phyloP scores from a whole-genome alignment of 2,113 vertebrate species.

The Ochotona princeps region DNA sequence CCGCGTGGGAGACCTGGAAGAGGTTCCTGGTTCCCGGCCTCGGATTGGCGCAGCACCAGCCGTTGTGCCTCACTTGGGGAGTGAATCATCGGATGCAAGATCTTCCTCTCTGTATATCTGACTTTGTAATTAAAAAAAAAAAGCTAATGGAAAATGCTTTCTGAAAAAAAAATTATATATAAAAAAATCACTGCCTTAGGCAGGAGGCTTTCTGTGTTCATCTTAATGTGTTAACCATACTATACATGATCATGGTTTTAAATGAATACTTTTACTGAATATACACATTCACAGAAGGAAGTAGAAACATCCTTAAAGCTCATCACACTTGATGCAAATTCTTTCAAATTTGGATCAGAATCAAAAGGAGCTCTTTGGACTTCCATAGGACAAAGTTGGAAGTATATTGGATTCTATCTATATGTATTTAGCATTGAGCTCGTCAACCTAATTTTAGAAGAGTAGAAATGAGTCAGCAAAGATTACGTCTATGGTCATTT shows the following conservation, averaged over 20 bases:
- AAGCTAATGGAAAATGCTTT: no score
- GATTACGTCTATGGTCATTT: conserved; percentile 26
- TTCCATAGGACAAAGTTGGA: conserved; percentile 11
- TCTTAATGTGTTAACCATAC: conserved; percentile 17
- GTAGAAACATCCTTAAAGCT: no score
- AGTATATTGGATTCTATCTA: conserved; percentile 23
- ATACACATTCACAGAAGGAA: not conserved
- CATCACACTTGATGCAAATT: not conserved
- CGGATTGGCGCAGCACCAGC: no score
- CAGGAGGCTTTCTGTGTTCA: not conserved
- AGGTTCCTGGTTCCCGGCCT: no score
- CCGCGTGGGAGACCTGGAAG: no score
- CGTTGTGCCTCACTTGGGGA: no score
- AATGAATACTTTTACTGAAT: conserved; percentile 32
- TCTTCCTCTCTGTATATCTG: no score
- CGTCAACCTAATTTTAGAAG: conserved; percentile 40
- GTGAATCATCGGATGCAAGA: no score
- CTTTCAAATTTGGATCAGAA: conserved; percentile 20
- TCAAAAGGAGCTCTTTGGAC: conserved; percentile 8
- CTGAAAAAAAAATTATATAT: no score
- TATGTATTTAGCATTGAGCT: not conserved
- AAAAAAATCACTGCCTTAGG: not conserved
- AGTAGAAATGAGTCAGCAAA: conserved; percentile 28
- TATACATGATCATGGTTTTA: conserved; percentile 36
- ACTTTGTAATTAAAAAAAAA: no score